A percentile compares a stretch with the other conserved stretches of the same genome.
Conservation (phyloP, 2,888 invertebrate species). For the Megaustenia siamemsis region DNA sequence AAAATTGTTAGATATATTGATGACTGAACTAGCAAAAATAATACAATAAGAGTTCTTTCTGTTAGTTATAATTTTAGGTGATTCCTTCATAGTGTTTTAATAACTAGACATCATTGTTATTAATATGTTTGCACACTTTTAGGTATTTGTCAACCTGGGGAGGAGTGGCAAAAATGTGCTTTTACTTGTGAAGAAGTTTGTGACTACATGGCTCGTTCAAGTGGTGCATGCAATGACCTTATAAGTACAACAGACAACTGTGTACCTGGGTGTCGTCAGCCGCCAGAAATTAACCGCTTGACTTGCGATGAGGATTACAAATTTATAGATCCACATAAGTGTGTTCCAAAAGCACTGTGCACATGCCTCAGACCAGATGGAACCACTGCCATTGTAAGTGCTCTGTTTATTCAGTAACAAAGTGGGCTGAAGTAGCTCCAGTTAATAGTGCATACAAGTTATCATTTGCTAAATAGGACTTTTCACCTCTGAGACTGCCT, state of each 20-base stretch:
- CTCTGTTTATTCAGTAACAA: no score
- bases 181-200: constrained; percentile 88
- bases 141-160: constrained; percentile 74
- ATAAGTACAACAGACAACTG: constrained; percentile 75
- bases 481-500: no score
- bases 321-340: constrained; percentile 83
- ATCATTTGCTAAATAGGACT: no score
- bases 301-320: constrained; percentile 42
- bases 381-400: constrained; percentile 85
- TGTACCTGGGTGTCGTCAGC: constrained; percentile 68
- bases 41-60: no score
- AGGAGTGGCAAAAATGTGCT: constrained; percentile 85
- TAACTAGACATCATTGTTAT: neutral
- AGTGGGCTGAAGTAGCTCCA: no score
- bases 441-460: no score
- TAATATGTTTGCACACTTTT: neutral
- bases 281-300: constrained; percentile 27
- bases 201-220: constrained; percentile 71
- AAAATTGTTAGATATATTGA: no score
- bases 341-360: constrained; percentile 88
- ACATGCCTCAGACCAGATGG: constrained; percentile 87
- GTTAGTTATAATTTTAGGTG: no score
- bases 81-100: neutral
- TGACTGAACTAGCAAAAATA: no score
- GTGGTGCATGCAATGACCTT: constrained; percentile 63